Evolutionary conservation across 2,888 invertebrate species (phyloP).

Genomic region (Phortica okadai): DNA sequence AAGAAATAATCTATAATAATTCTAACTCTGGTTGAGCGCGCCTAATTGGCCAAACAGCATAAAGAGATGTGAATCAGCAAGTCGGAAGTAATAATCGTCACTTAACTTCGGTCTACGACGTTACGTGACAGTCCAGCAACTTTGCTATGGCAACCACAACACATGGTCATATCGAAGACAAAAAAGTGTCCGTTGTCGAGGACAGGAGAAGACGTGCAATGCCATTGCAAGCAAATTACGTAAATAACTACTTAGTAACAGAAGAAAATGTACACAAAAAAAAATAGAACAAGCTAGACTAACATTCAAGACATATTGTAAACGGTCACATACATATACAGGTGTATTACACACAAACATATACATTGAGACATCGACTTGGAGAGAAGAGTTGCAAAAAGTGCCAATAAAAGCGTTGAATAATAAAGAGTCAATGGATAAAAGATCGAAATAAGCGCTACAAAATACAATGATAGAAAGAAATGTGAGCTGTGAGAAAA

Average conservation of each 20-base stretch:
- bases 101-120: neutral
- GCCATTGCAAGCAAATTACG: conserved; percentile 7
- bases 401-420: neutral
- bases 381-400: neutral
- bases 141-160: neutral
- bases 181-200: no score
- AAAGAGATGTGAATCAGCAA: neutral
- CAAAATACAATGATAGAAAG: neutral
- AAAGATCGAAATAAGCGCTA: neutral
- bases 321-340: no score
- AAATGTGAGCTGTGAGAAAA: conserved; percentile 46
- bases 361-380: conserved; percentile 21
- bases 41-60: no score
- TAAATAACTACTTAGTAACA: neutral
- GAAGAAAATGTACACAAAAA: neutral
- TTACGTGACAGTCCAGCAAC: no score
- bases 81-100: neutral
- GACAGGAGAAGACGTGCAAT: neutral
- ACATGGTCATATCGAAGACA: conserved; percentile 1
- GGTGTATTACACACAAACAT: neutral
- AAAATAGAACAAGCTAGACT: no score
- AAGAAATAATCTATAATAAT: no score
- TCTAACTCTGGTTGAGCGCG: no score
- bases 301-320: no score
- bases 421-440: no score